These are phyloP conservation scores for Eugnorisma glareosa DNA, from an alignment of 2,888 invertebrate species.

Conservation along the genomic window DNA sequence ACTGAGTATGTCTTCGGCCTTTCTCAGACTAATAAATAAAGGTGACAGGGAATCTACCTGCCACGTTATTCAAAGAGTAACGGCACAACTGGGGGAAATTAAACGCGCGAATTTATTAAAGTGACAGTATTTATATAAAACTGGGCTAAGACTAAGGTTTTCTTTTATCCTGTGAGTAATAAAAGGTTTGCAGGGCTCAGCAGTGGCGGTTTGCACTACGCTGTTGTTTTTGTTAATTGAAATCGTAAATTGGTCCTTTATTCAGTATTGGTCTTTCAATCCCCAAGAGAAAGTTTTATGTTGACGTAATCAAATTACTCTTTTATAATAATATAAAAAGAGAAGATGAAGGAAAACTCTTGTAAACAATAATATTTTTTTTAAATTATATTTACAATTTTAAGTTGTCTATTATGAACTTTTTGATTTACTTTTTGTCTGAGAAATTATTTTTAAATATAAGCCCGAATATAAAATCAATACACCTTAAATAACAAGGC, in stretches of 20 bases:
- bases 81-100: constrained; percentile 42
- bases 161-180: background rate
- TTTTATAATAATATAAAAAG: too few species aligned
- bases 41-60: constrained; percentile 37
- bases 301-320: background rate
- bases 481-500: background rate
- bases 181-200: background rate
- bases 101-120: constrained; percentile 37
- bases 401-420: too few species aligned
- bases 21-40: constrained; percentile 46
- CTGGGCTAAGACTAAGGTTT: background rate
- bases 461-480: background rate
- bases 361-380: too few species aligned
- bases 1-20: constrained; percentile 10
- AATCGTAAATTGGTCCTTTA: background rate
- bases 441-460: too few species aligned
- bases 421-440: too few species aligned
- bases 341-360: too few species aligned
- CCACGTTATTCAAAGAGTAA: constrained; percentile 31
- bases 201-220: background rate
- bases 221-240: background rate
- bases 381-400: too few species aligned
- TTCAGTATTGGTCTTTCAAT: background rate
- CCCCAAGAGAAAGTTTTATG: background rate
- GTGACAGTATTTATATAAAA: constrained; percentile 8